Evolutionary conservation across 1,140 invertebrate genomes (phyloP), one percentile per base, ranked within the genome.

Genomic region (Cydia fagiglandana): DNA sequence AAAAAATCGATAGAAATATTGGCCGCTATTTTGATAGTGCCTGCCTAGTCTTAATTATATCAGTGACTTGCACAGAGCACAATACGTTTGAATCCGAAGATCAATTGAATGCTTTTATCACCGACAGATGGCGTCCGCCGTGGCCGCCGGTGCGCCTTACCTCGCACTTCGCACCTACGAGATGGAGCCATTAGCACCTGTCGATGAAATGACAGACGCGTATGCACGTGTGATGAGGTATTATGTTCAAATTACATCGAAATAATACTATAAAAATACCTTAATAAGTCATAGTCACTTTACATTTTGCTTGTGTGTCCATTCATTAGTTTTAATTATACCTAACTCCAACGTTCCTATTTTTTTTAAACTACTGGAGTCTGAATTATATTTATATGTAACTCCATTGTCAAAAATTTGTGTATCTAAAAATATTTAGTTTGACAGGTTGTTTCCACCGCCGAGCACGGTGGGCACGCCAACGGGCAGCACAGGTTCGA

Each of bases 61-160:
- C 34, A 6, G 34, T 34, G 6, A 34, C 34, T 34, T 34, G 34
- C 34, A 34, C 34, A 34, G 34, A 34, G 34, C 34, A 34, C 34
- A 34, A 6, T 34, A 34, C 6, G 34, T 34, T 34, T 34, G 34
- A 47, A 41, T 41, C 38, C 9, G 38, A 41, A 10, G 9, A 41
- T 41, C 9, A 7, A 41, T 41, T 41, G 0, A 41, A 41, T 41
- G 38, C 38, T 41, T 41, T 41, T 41, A 41, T 41, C 38, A 41
- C 9, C 20, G 78, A 34, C 81, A 94, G 93, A 92, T 93, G 86
- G 66, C 77, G 34, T 77, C 78, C 2, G 85, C 90, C 4, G 91
- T 93, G 17, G 84, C 76, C 7, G 81, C 85, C n/a, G 85, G 93
- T 5, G 93, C 94, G 0, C 93, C 94, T 2, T 93, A 93, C 83